Base-by-base conservation (phyloP, 1,140 invertebrate species). In the Carcinoscorpius rotundicauda region DNA sequence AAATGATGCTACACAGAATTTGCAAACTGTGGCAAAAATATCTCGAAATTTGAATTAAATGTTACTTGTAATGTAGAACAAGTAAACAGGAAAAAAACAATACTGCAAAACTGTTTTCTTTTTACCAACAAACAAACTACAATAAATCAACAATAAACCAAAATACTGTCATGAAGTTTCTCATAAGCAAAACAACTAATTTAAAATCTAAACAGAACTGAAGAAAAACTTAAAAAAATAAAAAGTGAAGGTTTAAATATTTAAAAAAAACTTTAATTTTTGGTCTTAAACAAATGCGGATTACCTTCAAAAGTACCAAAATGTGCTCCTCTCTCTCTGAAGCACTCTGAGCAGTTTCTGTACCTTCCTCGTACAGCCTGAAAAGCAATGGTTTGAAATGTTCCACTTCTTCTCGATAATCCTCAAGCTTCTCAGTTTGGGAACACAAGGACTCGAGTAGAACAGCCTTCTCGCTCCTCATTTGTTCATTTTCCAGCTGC, bases 351-450 rank as follows among this genome's bases (percentile, higher is more conserved):
- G 68, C 75, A 75, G 11, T 74, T 71, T 62, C 72, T 70, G 68
- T 76, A 75, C 66, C 55, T 57, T 66, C 58, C 60, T 64, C 64
- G 52, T 72, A 64, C n/a, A 71, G 64, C 48, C 68, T 51, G 6
- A 73, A 64, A 0, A 76, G 61, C 29, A 75, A 60, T 50, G 66
- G 67, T 59, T 79, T 78, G 52, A 81, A 64, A 53, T 78, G 75
- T 60, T 77, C 76, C 49, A 80, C 75, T 51, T 79, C 76, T 49
- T 71, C 72, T 5, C 78, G 69, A 67, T 75, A 75, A 65, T 93
- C 89, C 75, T 93, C 90, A 0, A 95, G 78, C 77, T 93, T 91
- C 75, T 93, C 89, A 3, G 90, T 93, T 77, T 95, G 92, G 10
- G 89, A 82, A 74, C 89, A 93, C 3, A 95, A 78, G 6, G 91